Evolutionary conservation across 2,113 vertebrate genomes (phyloP).

Genomic region (Polypterus bichir): DNA sequence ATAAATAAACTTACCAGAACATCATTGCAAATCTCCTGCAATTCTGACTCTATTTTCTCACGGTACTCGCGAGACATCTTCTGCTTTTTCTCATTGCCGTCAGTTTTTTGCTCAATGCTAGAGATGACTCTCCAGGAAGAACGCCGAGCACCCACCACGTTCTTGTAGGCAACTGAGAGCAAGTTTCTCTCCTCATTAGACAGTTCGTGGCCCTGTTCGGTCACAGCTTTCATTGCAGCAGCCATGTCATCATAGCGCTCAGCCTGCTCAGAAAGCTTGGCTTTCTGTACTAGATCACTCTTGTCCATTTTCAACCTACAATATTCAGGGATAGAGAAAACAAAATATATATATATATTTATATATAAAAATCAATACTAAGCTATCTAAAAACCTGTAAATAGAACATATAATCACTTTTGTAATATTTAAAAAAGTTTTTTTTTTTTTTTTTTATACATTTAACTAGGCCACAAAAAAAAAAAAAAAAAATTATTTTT

Average conservation of each 20-base stretch:
- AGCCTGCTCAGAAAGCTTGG: slow-evolving; percentile 91
- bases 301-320: slow-evolving; percentile 83
- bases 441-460: no score
- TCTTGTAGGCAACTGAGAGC: slow-evolving; percentile 96
- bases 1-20: slow-evolving; percentile 71
- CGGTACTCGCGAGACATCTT: slow-evolving; percentile 91
- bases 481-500: no score
- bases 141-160: slow-evolving; percentile 89
- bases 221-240: slow-evolving; percentile 89
- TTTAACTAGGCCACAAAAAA: no score
- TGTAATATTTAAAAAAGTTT: no score
- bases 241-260: slow-evolving; percentile 98
- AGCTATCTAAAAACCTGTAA: no score
- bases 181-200: slow-evolving; percentile 96
- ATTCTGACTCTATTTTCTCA: slow-evolving; percentile 83
- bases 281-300: slow-evolving; percentile 94
- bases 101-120: slow-evolving; percentile 92
- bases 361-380: no score
- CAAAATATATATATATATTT: background rate
- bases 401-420: no score
- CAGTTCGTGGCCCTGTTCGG: slow-evolving; percentile 82
- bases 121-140: slow-evolving; percentile 94
- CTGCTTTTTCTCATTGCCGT: slow-evolving; percentile 91
- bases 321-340: slow-evolving; percentile 6
- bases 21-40: slow-evolving; percentile 92